These are phyloP conservation scores for Creontiades dilutus DNA, from an alignment of 2,888 invertebrate genomes.

Conservation along the genomic window DNA sequence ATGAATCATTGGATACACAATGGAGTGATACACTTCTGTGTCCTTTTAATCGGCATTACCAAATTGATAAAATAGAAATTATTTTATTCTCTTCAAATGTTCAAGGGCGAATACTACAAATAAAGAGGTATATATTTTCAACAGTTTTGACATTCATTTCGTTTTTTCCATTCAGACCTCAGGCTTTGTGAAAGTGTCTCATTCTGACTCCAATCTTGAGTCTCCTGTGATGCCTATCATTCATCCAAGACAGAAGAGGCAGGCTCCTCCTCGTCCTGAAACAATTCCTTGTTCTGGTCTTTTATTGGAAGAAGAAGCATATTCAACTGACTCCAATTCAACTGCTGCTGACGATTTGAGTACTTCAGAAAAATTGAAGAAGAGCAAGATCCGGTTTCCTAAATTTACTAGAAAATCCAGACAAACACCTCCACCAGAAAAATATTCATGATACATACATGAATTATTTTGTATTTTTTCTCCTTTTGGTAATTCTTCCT, in stretches of 20 bases:
- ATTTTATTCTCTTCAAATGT: no score
- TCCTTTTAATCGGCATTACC: no score
- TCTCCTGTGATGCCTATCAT: conserved; percentile 74
- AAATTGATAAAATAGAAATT: no score
- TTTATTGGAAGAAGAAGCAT: conserved; percentile 82
- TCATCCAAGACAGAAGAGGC: conserved; percentile 76
- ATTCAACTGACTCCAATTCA: conserved; percentile 85
- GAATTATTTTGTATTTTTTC: neutral
- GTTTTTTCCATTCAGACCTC: conserved; percentile 54
- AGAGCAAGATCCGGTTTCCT: conserved; percentile 75
- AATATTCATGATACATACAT: conserved; percentile 71
- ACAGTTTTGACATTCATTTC: neutral
- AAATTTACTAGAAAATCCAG: conserved; percentile 75
- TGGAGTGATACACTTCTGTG: no score
- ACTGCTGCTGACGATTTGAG: conserved; percentile 74
- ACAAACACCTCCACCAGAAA: conserved; percentile 73
- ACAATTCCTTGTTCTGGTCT: conserved; percentile 70
- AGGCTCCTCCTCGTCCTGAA: conserved; percentile 77
- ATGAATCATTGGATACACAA: no score
- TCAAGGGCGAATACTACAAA: no score
- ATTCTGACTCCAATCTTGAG: conserved; percentile 74
- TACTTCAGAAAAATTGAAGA: conserved; percentile 73
- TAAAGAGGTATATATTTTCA: no score
- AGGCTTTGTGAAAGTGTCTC: conserved; percentile 72
- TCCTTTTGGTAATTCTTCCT: neutral